Base-by-base conservation (phyloP, 2,113 vertebrate species). In the Notarius lentiginosus region DNA sequence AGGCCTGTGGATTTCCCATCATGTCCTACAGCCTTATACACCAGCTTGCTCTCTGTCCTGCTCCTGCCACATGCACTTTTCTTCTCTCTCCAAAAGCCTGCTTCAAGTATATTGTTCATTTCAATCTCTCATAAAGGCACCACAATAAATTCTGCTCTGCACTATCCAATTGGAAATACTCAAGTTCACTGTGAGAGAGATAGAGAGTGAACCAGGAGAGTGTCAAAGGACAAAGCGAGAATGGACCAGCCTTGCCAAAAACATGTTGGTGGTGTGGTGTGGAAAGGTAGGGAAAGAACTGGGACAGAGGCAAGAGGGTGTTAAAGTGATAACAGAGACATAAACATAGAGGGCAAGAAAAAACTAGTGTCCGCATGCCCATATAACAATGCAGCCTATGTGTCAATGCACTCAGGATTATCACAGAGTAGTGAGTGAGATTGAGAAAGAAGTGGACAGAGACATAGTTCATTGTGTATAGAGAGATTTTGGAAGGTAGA, bases 261-360 rank as follows among this genome's bases (percentile, higher is more conserved):
- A 30, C 55, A 56, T 58, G 34, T 17, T 24, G 60, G 34, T 83
- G 72, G 70, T 77, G 34, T 83, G 72, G 70, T 77, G 72, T 82
- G 70, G 65, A 87, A 79, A 87, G 34, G 70, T 83, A 83, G 66
- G 12, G 24, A 76, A 82, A 84, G 76, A 77, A 81, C 34, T 86
- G 58, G 60, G 84, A 79, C 24, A 60, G 20, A 70, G 61, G 51
- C 34, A 49, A 72, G 34, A 81, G 81, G 83, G 83, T 68, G 83
- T 86, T 77, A 88, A 90, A 82, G 82, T 84, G 89, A 90, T 87
- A 77, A 85, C 70, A 85, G 63, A 84, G 81, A 83, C 80, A 84
- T 89, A 70, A 89, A 87, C 82, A 73, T n/a, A 80, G 49, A 89
- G 72, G 79, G 73, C 86, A 89, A 79, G 77, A 88, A 88, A 84